Evolutionary conservation across 2,113 vertebrate species (phyloP), one percentile per base, ranked within the genome.

Genomic region (Rhizomys pruinosus): DNA sequence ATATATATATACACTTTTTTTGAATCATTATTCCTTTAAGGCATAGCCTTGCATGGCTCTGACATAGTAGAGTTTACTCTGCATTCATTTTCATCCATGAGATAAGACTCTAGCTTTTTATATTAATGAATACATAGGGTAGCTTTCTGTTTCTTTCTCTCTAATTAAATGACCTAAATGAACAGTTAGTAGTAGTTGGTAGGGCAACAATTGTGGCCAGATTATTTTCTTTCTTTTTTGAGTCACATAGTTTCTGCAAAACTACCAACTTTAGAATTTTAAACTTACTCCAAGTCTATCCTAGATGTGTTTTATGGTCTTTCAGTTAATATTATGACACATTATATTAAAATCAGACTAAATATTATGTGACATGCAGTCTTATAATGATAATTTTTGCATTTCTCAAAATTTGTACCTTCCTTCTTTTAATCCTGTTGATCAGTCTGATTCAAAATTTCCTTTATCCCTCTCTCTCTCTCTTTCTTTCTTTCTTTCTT

Each of bases 51-150:
- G 10, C 47, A 92, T 92, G n/a, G 13, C 73, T 20, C 42, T 68
- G 47, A 64, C 69, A 10, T 12, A 71, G 47, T 89, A 34, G 27
- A 47, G 27, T 63, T 34, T 63, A 37, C 68, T 66, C 84, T 91
- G n/a, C 13, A 20, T 72, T 87, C 71, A 61, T 89, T 91, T 92
- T 87, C 25, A 59, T 69, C 72, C 69, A 22, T 72, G 71, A 87
- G 9, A 84, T 16, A 34, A 72, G 12, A 47, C 10, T 71, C 4
- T 32, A 9, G 59, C 23, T 69, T 34, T 76, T 76, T 32, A 15
- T 20, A 32, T 42, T 44, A 47, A 39, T 37, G 20, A 59, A 7
- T 47, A 37, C 23, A 66, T 55, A 29, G 20, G 5, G 1, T 25
- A 55, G 37, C 34, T 77, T 90, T 52, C 12, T 74, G 15, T 27